These are phyloP conservation scores for Emys orbicularis DNA, from an alignment of 2,797 vertebrate genomes.

Conservation along the genomic window DNA sequence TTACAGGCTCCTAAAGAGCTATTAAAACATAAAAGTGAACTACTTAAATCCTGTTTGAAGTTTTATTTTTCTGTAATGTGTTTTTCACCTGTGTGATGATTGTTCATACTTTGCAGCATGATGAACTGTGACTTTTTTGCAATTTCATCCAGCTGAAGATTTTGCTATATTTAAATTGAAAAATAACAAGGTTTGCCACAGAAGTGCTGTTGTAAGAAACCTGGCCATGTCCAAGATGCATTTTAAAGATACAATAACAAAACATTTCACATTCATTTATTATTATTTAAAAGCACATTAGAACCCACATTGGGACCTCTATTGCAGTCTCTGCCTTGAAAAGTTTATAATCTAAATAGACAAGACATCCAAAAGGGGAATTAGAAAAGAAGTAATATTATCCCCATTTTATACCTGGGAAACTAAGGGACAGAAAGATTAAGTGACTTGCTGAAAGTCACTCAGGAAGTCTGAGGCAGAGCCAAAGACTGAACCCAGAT, in stretches of 20 bases:
- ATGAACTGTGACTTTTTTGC: constrained; percentile 70
- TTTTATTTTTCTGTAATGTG: constrained; percentile 74
- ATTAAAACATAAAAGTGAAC: constrained; percentile 74
- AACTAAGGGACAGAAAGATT: neutral
- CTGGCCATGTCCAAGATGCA: neutral
- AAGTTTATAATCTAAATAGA: neutral
- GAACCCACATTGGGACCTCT: neutral
- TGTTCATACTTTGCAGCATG: constrained; percentile 63
- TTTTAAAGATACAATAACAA: constrained; percentile 36
- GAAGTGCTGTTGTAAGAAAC: constrained; percentile 4
- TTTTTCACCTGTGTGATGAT: constrained; percentile 74
- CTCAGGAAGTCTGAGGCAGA: neutral
- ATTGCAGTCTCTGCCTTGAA: neutral
- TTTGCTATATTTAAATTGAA: constrained; percentile 59
- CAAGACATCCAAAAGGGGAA: neutral
- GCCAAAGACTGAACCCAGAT: neutral
- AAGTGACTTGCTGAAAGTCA: neutral
- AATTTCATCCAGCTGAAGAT: constrained; percentile 39
- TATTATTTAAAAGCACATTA: neutral
- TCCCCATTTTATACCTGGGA: neutral
- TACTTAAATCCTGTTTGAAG: constrained; percentile 76
- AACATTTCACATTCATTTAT: neutral
- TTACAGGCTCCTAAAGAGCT: constrained; percentile 81
- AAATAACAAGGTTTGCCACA: constrained; percentile 19
- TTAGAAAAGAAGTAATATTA: neutral